Base-by-base conservation (phyloP, 2,113 vertebrate genomes). In the Peromyscus californicus region DNA sequence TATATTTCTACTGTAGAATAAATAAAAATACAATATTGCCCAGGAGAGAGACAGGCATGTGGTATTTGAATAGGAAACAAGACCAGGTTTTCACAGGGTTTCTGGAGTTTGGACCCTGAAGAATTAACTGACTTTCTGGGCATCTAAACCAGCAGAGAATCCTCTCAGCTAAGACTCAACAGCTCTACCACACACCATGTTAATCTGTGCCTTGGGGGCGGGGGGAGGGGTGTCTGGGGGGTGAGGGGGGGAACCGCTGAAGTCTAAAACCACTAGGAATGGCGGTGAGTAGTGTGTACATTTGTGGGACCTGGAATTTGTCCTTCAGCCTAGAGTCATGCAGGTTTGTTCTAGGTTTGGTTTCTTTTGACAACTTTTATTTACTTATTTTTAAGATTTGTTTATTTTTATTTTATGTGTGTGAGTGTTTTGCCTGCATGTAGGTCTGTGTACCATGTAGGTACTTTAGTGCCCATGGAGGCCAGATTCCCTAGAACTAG, bases 1-100 rank as follows among this genome's bases (percentile, higher is more conserved):
- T 39, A 2, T 26, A 78, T 89, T 95, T 90, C 70, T 59, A 48
- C 1, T 75, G 67, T 22, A 95, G 36, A 89, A 74, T 70, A 83
- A 87, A 69, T 78, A 59, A 48, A 94, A 95, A 95, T 54, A 74
- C 33, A 85, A 39, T 79, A 79, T 87, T 95, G 15, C 89, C 24
- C 65, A n/a, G 33, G 54, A 82, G 54, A 70, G n/a, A 80, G 88
- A 97, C 7, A 83, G 42, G 29, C 33, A 84, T 59, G 11, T 31
- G 45, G 13, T 69, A 16, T 84, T 94, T 92, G 63, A 84, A 79
- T 51, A 78, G 59, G 61, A 82, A 83, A 17, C 0, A 65, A 17
- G 85, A 92, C 19, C 33, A 79, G 42, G 63, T 87, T n/a, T 61
- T 94, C 33, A 33, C 9, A 61, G 21, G 12, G 33, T 93, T 91